phyloP scores from a whole-genome alignment of 2,797 vertebrate species.

The Morus bassanus region DNA sequence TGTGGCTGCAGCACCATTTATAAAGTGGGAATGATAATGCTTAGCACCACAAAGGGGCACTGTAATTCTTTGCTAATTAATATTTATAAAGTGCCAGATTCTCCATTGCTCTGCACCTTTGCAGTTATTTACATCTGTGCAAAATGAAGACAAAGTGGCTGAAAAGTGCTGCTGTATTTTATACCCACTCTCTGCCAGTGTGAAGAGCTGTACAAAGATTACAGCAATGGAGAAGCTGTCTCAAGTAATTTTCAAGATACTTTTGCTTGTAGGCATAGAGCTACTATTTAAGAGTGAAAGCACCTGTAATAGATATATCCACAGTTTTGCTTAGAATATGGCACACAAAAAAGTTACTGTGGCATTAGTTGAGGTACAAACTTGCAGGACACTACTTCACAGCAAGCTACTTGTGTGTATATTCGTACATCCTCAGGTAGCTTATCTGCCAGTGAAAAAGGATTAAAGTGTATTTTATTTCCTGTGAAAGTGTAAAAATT shows the following conservation, averaged over 20 bases:
- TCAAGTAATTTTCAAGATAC: not conserved
- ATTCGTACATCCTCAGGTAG: not conserved
- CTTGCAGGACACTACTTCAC: not conserved
- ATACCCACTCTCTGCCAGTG: not conserved
- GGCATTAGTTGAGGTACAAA: not conserved
- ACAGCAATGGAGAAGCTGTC: not conserved
- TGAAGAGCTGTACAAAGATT: not conserved
- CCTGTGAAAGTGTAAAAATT: not conserved
- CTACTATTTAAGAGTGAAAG: not conserved
- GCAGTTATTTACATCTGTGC: not conserved
- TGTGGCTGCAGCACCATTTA: not conserved
- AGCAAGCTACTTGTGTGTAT: not conserved
- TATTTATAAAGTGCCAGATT: slow-evolving; percentile 43
- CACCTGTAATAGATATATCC: not conserved
- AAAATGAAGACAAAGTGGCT: slow-evolving; percentile 18
- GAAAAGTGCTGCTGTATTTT: not conserved
- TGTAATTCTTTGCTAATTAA: slow-evolving; percentile 61
- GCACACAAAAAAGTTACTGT: not conserved
- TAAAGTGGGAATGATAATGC: slow-evolving; percentile 7
- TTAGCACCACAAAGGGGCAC: slow-evolving; percentile 42
- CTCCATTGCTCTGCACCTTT: slow-evolving; percentile 5
- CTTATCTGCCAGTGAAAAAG: not conserved
- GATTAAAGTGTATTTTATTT: not conserved
- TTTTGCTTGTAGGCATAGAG: not conserved
- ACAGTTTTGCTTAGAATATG: not conserved